Conservation (phyloP, 2,113 vertebrate species). For the Menidia beryllina region DNA sequence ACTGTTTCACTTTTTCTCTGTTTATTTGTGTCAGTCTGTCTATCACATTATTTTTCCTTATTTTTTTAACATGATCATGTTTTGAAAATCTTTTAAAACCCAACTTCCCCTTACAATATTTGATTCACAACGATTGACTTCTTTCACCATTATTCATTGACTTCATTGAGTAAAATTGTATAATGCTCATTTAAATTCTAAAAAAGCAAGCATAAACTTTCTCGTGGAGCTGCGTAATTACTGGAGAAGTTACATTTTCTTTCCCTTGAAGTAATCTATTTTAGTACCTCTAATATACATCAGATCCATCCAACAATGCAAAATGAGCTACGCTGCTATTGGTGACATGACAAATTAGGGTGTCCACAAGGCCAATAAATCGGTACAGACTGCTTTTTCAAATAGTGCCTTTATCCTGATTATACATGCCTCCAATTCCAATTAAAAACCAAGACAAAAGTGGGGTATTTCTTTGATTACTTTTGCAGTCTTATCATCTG, state of each 20-base stretch:
- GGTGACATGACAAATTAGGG: constrained; percentile 35
- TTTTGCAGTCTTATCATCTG: constrained; percentile 1
- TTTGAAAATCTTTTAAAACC: not conserved
- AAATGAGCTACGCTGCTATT: constrained; percentile 47
- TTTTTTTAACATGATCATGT: constrained; percentile 12
- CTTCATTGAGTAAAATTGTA: constrained; percentile 17
- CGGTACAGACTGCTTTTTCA: constrained; percentile 24
- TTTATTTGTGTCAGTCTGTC: constrained; percentile 41
- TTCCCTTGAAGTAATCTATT: constrained; percentile 53
- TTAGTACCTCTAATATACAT: constrained; percentile 60
- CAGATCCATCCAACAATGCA: constrained; percentile 20
- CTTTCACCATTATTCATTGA: too few species aligned
- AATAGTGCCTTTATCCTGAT: constrained; percentile 1
- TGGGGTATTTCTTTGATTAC: too few species aligned
- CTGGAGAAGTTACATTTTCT: constrained; percentile 14
- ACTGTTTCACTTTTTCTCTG: constrained; percentile 18
- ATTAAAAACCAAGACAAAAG: too few species aligned
- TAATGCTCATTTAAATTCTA: constrained; percentile 21
- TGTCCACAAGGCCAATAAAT: constrained; percentile 43
- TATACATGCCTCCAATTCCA: constrained; percentile 16
- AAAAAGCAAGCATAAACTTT: not conserved
- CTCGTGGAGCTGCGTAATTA: constrained; percentile 24
- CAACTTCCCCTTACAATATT: constrained; percentile 1
- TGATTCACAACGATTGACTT: not conserved
- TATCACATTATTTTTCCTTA: constrained; percentile 10